Base-by-base conservation (phyloP, 2,888 invertebrate genomes). In the Pseudococcus longispinus region DNA sequence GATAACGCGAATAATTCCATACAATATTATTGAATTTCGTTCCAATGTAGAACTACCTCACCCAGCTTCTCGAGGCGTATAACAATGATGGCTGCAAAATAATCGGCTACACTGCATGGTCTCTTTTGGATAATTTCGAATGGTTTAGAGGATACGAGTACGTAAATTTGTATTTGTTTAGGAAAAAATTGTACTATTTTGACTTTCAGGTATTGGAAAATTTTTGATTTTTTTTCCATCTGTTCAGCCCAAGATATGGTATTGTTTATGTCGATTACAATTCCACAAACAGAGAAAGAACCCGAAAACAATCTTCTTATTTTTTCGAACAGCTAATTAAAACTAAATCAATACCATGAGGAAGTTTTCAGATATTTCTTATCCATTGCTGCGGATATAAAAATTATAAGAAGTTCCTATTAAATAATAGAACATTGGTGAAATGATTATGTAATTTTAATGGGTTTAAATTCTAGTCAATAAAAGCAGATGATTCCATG, bases 41-140 rank as follows among this genome's bases (percentile, higher is more conserved):
- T 46, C 11, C n/a, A 18, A 70, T 23, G 1, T 9, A 74, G 74
- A 32, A 74, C 8, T 32, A 74, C 32, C 74, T 74, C 9, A 29
- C 13, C 0, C 4, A 74, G 8, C 29, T 74, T 29, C 74, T 74
- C 15, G 8, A 92, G 87, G 92, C 92, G 0, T 91, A 92, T 77
- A 90, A 92, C 88, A 91, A 92, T 13, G 92, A 93, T 87, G 91
- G 90, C 1, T 92, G 92, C 18, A 92, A 91, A 13, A 91, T 93
- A 0, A 91, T 92, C 9, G 95, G 94, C 0, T 96, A 96, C 89
- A 93, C 94, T 0, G 93, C 94, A 85, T 96, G 96, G 95, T 94
- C 94, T 88, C 91, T 96, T 20, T 92, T 96, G 91, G 96, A 97
- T 89, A 95, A 95, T 90, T 95, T 94, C 90, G 96, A 96, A 90